Percentiles rank a stretch among this genome's conserved stretches.
phyloP scores from a whole-genome alignment of 2,797 vertebrate genomes.

The Acrossocheilus fasciatus region DNA sequence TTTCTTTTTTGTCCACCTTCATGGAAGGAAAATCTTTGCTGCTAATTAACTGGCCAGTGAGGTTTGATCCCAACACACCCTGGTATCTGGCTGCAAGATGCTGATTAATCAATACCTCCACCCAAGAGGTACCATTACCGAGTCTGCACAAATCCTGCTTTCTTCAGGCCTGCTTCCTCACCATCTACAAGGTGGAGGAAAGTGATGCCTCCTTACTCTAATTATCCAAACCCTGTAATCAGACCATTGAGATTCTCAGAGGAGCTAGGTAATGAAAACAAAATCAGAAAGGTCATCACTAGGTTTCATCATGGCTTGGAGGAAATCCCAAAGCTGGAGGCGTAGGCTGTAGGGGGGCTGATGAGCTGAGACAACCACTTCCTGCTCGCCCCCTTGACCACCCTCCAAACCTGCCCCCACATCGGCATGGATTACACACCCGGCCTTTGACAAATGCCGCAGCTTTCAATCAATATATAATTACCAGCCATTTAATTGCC shows the following conservation, averaged over 20 bases:
- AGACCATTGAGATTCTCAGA: background rate
- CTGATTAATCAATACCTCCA: slow-evolving; percentile 50
- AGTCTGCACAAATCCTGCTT: slow-evolving; percentile 18
- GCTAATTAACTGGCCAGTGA: slow-evolving; percentile 31
- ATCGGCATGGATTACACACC: slow-evolving; percentile 60
- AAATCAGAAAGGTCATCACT: slow-evolving; percentile 13
- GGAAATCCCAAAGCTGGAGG: slow-evolving; percentile 24
- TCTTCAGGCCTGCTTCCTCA: slow-evolving; percentile 16
- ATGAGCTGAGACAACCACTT: slow-evolving; percentile 46
- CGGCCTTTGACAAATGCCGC: slow-evolving; percentile 68
- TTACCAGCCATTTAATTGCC: slow-evolving; percentile 74
- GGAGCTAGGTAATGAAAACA: slow-evolving; percentile 34
- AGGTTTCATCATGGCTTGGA: slow-evolving; percentile 3
- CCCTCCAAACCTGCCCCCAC: slow-evolving; percentile 3
- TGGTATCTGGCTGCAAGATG: slow-evolving; percentile 6
- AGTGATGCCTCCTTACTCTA: slow-evolving; percentile 22
- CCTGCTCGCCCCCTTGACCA: slow-evolving; percentile 38
- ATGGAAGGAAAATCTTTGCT: slow-evolving; percentile 1
- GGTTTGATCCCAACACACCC: slow-evolving; percentile 6
- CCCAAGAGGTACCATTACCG: slow-evolving; percentile 15
- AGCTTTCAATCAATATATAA: slow-evolving; percentile 73
- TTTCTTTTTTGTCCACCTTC: slow-evolving; percentile 13
- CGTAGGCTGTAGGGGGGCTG: background rate
- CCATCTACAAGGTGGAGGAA: slow-evolving; percentile 29
- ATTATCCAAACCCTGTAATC: slow-evolving; percentile 38